phyloP scores from a whole-genome alignment of 2,797 vertebrate genomes.

The Euthynnus affinis region DNA sequence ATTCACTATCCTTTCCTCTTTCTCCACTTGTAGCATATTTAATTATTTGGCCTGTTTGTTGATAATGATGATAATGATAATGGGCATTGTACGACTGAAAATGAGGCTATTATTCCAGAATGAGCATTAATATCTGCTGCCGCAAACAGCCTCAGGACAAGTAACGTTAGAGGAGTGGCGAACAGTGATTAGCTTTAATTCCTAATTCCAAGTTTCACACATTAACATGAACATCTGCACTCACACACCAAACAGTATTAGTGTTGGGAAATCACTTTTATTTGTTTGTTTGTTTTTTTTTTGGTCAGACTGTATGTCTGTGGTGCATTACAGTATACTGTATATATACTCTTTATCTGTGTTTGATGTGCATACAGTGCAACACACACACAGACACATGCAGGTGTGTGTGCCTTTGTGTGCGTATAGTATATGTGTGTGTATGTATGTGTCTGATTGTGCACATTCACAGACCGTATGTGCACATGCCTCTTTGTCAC shows the following conservation, averaged over 20 bases:
- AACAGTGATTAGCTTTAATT: constrained; percentile 60
- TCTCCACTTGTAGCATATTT: constrained; percentile 88
- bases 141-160: constrained; percentile 76
- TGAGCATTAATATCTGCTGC: constrained; percentile 88
- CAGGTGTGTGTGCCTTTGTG: constrained; percentile 60
- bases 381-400: constrained; percentile 22
- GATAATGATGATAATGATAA: constrained; percentile 88
- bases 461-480: constrained; percentile 53
- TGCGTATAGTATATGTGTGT: constrained; percentile 2
- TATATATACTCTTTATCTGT: constrained; percentile 20
- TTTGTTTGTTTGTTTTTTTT: constrained; percentile 40
- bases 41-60: constrained; percentile 87
- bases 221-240: neutral
- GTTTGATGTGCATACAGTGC: constrained; percentile 39
- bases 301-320: constrained; percentile 13
- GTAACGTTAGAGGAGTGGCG: constrained; percentile 64
- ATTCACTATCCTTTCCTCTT: constrained; percentile 44
- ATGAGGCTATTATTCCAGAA: constrained; percentile 91
- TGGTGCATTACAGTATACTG: constrained; percentile 15
- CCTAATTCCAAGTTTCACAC: constrained; percentile 24
- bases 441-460: constrained; percentile 49
- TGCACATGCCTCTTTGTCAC: constrained; percentile 70
- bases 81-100: constrained; percentile 89
- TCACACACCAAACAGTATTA: neutral
- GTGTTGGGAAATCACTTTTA: neutral